Conservation (phyloP, 1,140 invertebrate species). For the Drosophila melanogaster region DNA sequence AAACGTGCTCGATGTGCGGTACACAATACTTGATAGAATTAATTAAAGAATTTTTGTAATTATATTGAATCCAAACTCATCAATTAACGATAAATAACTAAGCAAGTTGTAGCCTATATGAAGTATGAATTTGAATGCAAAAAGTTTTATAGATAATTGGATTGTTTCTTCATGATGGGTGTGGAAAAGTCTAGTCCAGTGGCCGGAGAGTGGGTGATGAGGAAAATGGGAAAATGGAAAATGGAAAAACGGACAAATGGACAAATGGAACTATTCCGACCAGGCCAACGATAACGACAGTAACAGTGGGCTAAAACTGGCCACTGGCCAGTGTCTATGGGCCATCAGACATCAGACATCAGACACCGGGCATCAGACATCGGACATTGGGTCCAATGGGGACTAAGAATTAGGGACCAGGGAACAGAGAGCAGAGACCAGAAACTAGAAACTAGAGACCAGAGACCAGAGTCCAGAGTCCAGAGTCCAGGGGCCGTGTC, state of each 20-base stretch:
- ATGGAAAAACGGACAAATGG: not conserved
- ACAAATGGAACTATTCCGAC: not conserved
- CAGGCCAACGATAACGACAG: constrained; percentile 14
- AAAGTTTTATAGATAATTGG: constrained; percentile 1
- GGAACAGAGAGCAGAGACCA: not conserved
- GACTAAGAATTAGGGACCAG: not conserved
- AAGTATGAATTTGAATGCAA: not conserved
- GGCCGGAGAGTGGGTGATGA: not conserved
- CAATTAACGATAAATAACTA: not conserved
- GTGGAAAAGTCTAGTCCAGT: not conserved
- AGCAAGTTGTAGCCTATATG: not conserved
- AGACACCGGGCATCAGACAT: constrained; percentile 20
- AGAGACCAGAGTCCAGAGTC: not conserved
- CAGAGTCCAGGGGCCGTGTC: constrained; percentile 33
- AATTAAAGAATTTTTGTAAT: too few species aligned
- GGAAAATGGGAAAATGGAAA: not conserved
- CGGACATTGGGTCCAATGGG: constrained; percentile 27
- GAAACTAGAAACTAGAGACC: not conserved
- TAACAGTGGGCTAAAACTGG: constrained; percentile 14
- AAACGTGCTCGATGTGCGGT: too few species aligned
- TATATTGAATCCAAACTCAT: too few species aligned
- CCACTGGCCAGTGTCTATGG: constrained; percentile 18
- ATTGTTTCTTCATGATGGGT: not conserved
- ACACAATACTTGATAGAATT: too few species aligned
- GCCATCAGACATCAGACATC: constrained; percentile 11